Evolutionary conservation across 2,888 invertebrate genomes (phyloP).

Genomic region (Nemotelus nigrinus): DNA sequence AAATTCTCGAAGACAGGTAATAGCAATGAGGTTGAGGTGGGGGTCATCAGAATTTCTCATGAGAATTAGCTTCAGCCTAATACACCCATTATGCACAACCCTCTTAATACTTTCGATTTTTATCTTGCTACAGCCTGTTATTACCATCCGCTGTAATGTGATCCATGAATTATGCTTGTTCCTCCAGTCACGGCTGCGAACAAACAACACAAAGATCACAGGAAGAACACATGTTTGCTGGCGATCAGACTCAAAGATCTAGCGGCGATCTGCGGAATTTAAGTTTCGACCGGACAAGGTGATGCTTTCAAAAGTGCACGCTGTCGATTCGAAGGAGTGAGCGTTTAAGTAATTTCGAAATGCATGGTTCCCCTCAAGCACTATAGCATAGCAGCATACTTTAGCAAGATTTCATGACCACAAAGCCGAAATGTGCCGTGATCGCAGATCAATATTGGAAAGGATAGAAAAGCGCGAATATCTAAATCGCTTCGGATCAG

Average conservation of each 20-base stretch:
- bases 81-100: constrained; percentile 49
- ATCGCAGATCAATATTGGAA: constrained; percentile 16
- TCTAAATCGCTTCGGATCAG: constrained; percentile 28
- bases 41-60: too few relatives aligned
- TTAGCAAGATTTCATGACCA: constrained; percentile 26
- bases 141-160: constrained; percentile 9
- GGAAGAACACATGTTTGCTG: constrained; percentile 45
- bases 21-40: too few relatives aligned
- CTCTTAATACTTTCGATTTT: constrained; percentile 48
- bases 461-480: constrained; percentile 17
- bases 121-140: constrained; percentile 36
- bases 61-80: constrained; percentile 42
- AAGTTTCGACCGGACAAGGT: constrained; percentile 21
- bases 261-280: constrained; percentile 28
- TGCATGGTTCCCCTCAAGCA: constrained; percentile 2
- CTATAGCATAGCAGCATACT: neutral
- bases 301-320: constrained; percentile 25
- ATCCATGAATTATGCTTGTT: constrained; percentile 11
- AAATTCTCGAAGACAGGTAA: too few relatives aligned
- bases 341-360: constrained; percentile 32
- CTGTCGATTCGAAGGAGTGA: neutral
- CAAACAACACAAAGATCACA: constrained; percentile 10
- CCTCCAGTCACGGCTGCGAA: neutral
- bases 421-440: constrained; percentile 16
- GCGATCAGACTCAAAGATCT: constrained; percentile 40